Evolutionary conservation across 2,113 vertebrate species (phyloP).

Genomic region (Malurus cyaneus): DNA sequence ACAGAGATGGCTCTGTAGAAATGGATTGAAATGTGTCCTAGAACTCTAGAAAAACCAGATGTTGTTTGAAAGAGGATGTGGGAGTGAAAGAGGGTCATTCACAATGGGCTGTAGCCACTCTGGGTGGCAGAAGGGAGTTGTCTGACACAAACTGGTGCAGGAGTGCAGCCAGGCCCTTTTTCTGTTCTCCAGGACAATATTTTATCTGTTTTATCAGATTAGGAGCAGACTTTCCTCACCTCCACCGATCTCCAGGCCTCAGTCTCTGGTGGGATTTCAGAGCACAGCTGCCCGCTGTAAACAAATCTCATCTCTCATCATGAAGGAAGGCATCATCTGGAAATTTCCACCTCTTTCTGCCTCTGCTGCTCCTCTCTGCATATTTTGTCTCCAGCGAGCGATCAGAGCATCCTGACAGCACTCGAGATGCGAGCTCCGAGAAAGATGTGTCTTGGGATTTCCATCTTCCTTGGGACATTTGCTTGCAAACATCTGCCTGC

Average conservation of each 20-base stretch:
- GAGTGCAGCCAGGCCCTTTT: not conserved
- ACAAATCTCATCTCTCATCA: not conserved
- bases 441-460: conserved; percentile 41
- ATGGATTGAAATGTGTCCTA: not conserved
- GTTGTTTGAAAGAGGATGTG: not conserved
- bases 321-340: not conserved
- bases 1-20: not conserved
- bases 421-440: not conserved
- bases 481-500: conserved; percentile 41
- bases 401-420: not conserved
- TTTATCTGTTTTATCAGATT: not conserved
- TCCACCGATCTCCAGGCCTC: not conserved
- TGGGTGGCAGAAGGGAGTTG: not conserved
- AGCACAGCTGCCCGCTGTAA: not conserved
- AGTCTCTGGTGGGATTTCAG: not conserved
- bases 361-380: not conserved
- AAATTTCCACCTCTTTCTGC: not conserved
- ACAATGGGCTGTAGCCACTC: not conserved
- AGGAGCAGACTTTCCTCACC: not conserved
- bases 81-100: not conserved
- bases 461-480: conserved; percentile 12
- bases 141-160: not conserved
- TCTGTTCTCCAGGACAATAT: not conserved
- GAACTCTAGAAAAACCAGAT: not conserved
- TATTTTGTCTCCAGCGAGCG: not conserved